Conservation (phyloP, 2,888 invertebrate genomes). For the Pseudanteris insignis region DNA sequence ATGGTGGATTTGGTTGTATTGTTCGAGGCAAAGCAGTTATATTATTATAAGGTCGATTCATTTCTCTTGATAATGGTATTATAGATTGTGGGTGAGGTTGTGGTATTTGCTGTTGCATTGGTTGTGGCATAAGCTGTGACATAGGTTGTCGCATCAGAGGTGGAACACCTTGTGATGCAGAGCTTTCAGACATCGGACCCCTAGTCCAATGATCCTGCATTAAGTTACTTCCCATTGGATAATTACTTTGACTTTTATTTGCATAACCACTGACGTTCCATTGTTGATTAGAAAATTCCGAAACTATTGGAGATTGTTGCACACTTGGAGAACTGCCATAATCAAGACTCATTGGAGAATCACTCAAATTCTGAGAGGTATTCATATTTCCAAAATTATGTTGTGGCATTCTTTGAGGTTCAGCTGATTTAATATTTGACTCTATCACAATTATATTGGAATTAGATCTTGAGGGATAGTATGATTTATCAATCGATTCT, state of each 20-base stretch:
- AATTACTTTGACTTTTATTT: constrained; percentile 15
- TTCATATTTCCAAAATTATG: constrained; percentile 1
- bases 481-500: constrained; percentile 5
- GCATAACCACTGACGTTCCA: constrained; percentile 17
- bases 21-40: constrained; percentile 1
- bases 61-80: constrained; percentile 4
- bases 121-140: constrained; percentile 2
- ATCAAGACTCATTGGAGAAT: constrained; percentile 17
- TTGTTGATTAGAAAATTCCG: constrained; percentile 17
- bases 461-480: constrained; percentile 1
- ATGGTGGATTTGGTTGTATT: constrained; percentile 18
- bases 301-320: constrained; percentile 6
- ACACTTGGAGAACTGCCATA: constrained; percentile 10
- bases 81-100: constrained; percentile 1
- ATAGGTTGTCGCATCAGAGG: not conserved
- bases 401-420: constrained; percentile 8
- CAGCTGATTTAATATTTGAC: constrained; percentile 1
- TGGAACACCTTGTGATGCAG: constrained; percentile 4
- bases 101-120: constrained; percentile 5
- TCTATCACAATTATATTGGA: constrained; percentile 19
- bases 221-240: constrained; percentile 16
- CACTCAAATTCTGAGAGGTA: constrained; percentile 2
- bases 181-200: constrained; percentile 14
- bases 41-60: constrained; percentile 20
- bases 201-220: constrained; percentile 30